Evolutionary conservation across 2,888 invertebrate species (phyloP).

Genomic region (Frankliniella intonsa): DNA sequence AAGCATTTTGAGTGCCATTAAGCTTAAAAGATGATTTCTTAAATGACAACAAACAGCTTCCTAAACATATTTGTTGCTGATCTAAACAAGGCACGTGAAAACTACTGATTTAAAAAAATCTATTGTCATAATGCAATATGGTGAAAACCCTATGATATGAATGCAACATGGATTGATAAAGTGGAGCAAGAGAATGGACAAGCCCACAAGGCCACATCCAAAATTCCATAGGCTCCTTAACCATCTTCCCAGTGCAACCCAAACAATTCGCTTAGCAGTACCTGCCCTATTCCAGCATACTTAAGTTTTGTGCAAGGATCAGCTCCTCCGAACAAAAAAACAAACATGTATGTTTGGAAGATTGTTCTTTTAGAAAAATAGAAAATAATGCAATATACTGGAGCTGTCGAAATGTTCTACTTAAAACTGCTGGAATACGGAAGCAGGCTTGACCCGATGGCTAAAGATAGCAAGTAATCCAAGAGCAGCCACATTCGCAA

Average conservation of each 20-base stretch:
- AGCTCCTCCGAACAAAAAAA: background rate
- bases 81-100: background rate
- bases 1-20: conserved; percentile 16
- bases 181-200: conserved; percentile 20
- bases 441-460: background rate
- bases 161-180: conserved; percentile 14
- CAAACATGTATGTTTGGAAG: conserved; percentile 20
- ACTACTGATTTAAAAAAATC: background rate
- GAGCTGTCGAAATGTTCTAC: background rate
- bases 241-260: conserved; percentile 18
- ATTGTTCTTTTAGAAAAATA: background rate
- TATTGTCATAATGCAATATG: no score
- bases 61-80: background rate
- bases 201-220: conserved; percentile 20
- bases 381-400: background rate
- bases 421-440: conserved; percentile 2
- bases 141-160: background rate
- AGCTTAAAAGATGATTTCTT: background rate
- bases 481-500: background rate
- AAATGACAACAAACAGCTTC: background rate
- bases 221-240: background rate
- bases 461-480: conserved; percentile 4
- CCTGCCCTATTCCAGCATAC: conserved; percentile 3
- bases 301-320: background rate
- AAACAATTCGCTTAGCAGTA: conserved; percentile 8